A percentile compares a stretch with the other conserved stretches of the same genome.
Conservation (phyloP, 1,140 invertebrate species). For the Aporrectodea caliginosa region DNA sequence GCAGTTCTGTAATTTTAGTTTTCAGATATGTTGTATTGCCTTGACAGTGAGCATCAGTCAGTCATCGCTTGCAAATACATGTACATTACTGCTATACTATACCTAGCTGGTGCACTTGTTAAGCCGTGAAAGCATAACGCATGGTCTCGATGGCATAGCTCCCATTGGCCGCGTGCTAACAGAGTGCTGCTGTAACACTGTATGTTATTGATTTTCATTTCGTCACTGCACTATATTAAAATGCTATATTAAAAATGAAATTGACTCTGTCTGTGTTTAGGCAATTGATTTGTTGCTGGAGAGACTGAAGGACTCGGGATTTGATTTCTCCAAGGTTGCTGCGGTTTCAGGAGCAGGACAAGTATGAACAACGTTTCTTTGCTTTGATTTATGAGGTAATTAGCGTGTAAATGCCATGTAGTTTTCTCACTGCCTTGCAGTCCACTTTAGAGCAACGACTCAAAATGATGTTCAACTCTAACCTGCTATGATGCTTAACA, state of each 20-base stretch:
- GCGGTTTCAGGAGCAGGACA: slow-evolving; percentile 86
- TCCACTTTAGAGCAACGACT: too few species aligned
- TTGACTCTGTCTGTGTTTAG: slow-evolving; percentile 36
- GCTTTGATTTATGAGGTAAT: too few species aligned
- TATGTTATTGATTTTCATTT: background rate
- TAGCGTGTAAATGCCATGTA: too few species aligned
- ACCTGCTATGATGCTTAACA: too few species aligned
- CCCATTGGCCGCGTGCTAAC: background rate
- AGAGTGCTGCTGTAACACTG: background rate
- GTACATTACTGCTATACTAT: too few species aligned
- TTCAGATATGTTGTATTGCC: background rate
- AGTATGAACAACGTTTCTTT: slow-evolving; percentile 58
- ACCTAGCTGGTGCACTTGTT: too few species aligned
- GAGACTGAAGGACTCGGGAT: slow-evolving; percentile 69
- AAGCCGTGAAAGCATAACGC: too few species aligned
- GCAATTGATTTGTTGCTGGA: slow-evolving; percentile 87
- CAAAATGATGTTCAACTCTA: background rate
- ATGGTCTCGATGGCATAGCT: too few species aligned
- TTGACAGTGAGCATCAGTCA: too few species aligned
- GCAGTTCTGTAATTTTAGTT: background rate
- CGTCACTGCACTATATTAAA: background rate
- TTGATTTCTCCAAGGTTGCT: slow-evolving; percentile 74
- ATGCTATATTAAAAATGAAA: background rate
- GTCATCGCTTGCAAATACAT: too few species aligned
- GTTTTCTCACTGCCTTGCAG: too few species aligned